Percentiles rank a stretch among this genome's conserved stretches.
These are phyloP conservation scores for Acanthosoma haemorrhoidale DNA, from an alignment of 2,888 invertebrate genomes.

Conservation along the genomic window DNA sequence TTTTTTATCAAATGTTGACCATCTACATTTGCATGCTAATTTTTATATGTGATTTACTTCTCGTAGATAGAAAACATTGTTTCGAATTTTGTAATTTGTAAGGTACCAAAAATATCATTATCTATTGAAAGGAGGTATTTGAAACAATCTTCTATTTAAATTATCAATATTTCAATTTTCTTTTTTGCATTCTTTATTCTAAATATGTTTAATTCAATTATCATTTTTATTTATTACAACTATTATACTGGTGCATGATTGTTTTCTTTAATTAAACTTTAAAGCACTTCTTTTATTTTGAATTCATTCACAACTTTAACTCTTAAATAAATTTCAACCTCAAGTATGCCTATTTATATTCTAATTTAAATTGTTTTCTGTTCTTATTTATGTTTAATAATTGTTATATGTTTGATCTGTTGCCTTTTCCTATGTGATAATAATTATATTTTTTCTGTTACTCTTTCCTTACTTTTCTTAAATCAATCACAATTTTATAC, in stretches of 20 bases:
- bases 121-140: background rate
- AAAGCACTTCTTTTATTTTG: background rate
- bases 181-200: background rate
- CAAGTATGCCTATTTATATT: too few species aligned
- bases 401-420: background rate
- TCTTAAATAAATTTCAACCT: background rate
- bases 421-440: background rate
- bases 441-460: background rate
- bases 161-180: background rate
- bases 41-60: background rate
- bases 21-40: background rate
- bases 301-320: background rate
- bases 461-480: background rate
- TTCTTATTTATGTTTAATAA: background rate
- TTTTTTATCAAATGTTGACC: background rate
- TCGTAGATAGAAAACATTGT: background rate
- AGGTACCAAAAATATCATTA: slow-evolving; percentile 32
- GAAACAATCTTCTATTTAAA: too few species aligned
- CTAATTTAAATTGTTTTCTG: background rate
- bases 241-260: slow-evolving; percentile 17
- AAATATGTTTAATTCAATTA: background rate
- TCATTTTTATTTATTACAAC: background rate
- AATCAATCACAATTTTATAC: too few species aligned
- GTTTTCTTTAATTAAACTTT: background rate
- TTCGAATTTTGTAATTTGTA: slow-evolving; percentile 34